These are phyloP conservation scores for Micropoecilia bifurca DNA, from an alignment of 2,797 vertebrate species.

Conservation along the genomic window DNA sequence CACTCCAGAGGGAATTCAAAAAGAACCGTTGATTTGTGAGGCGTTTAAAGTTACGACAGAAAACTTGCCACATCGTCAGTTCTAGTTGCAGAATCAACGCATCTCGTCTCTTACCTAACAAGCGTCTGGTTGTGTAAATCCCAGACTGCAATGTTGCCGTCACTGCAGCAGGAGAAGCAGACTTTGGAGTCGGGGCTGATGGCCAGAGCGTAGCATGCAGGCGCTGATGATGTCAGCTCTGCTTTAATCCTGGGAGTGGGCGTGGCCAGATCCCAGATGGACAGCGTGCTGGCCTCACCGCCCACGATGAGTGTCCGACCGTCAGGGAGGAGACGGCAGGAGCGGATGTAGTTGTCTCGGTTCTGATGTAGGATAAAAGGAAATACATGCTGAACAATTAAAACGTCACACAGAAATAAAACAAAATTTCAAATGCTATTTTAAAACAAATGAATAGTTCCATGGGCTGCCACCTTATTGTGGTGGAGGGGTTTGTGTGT, in stretches of 20 bases:
- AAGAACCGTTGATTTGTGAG: background rate
- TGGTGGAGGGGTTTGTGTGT: no score
- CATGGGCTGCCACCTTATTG: no score
- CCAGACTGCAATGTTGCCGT: constrained; percentile 97
- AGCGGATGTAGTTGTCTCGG: constrained; percentile 97
- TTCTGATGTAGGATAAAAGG: constrained; percentile 79
- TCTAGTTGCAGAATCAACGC: constrained; percentile 7
- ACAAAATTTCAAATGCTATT: background rate
- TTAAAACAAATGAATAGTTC: background rate
- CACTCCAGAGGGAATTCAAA: constrained; percentile 1
- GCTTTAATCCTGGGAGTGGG: constrained; percentile 97
- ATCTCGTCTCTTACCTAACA: constrained; percentile 85
- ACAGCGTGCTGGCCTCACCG: constrained; percentile 94
- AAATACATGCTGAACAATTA: background rate
- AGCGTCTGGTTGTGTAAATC: constrained; percentile 98
- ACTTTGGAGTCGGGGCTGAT: constrained; percentile 98
- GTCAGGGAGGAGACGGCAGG: constrained; percentile 94
- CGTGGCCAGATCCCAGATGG: constrained; percentile 97
- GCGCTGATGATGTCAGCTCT: constrained; percentile 93
- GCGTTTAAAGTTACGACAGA: background rate
- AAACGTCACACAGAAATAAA: background rate
- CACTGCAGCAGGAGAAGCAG: constrained; percentile 97
- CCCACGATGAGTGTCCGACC: constrained; percentile 95
- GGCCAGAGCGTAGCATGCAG: constrained; percentile 94
- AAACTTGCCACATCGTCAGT: background rate